Evolutionary conservation across 1,140 invertebrate species (phyloP).

Genomic region (Sminthurinus signatus): DNA sequence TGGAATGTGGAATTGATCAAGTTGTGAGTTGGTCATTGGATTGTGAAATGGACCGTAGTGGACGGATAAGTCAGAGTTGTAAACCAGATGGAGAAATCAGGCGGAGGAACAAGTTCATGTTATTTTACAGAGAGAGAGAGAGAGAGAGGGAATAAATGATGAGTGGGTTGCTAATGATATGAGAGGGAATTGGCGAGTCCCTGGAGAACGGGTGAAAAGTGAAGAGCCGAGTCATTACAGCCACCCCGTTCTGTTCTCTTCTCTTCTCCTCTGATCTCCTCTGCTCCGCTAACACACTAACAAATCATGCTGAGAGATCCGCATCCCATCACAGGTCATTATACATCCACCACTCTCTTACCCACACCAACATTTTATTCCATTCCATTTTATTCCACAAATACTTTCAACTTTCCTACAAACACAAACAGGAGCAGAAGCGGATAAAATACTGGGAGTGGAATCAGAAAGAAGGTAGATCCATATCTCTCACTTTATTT

Average conservation of each 20-base stretch:
- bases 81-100: too few species aligned
- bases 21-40: too few species aligned
- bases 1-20: too few species aligned
- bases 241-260: too few species aligned
- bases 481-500: conserved; percentile 24
- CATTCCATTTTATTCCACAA: too few species aligned
- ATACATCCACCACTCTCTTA: conserved; percentile 25
- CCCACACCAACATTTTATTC: conserved; percentile 37
- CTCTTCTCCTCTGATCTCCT: too few species aligned
- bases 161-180: conserved; percentile 37
- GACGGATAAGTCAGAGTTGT: too few species aligned
- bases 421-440: conserved; percentile 15
- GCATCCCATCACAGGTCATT: conserved; percentile 41
- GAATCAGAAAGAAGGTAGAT: too few species aligned
- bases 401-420: conserved; percentile 30
- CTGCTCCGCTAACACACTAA: conserved; percentile 27
- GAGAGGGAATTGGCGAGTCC: conserved; percentile 31
- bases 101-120: too few species aligned
- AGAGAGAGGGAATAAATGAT: conserved; percentile 30
- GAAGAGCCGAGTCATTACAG: conserved; percentile 15
- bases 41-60: too few species aligned
- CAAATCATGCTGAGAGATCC: too few species aligned
- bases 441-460: too few species aligned
- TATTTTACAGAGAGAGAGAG: neutral
- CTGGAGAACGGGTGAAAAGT: conserved; percentile 4